Evolutionary conservation across 2,888 invertebrate genomes (phyloP).

Genomic region (Griposia aprilina): DNA sequence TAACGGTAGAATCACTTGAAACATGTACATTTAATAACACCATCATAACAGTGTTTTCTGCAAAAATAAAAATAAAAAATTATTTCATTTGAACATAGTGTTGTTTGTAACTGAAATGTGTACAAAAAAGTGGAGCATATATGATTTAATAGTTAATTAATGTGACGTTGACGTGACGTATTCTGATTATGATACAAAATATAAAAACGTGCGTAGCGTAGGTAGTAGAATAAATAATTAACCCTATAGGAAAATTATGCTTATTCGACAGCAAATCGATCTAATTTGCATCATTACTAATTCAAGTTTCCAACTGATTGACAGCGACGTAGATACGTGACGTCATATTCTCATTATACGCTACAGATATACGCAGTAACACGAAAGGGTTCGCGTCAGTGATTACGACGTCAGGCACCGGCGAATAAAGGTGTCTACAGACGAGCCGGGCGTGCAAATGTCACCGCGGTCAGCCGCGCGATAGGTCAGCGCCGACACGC

Average conservation of each 20-base stretch:
- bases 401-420: constrained; percentile 1
- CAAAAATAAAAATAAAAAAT: no score
- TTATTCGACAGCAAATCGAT: constrained; percentile 14
- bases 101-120: neutral
- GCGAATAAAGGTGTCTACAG: constrained; percentile 27
- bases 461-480: constrained; percentile 33
- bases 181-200: neutral
- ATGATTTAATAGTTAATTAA: neutral
- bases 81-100: neutral
- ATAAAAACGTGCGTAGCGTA: neutral
- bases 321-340: neutral
- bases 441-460: constrained; percentile 50
- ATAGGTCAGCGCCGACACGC: constrained; percentile 49
- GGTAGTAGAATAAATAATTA: neutral
- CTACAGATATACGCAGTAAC: neutral
- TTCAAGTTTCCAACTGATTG: constrained; percentile 22
- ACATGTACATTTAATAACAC: no score
- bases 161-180: neutral
- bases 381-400: constrained; percentile 1
- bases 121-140: neutral
- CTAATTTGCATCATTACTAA: constrained; percentile 27
- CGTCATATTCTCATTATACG: constrained; percentile 12
- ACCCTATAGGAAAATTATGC: neutral
- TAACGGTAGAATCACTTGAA: no score
- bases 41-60: no score